A percentile compares a stretch with the other conserved stretches of the same genome.
These are phyloP conservation scores for Galeopsomyia nigrocyanea DNA, from an alignment of 2,888 invertebrate species.

Conservation along the genomic window DNA sequence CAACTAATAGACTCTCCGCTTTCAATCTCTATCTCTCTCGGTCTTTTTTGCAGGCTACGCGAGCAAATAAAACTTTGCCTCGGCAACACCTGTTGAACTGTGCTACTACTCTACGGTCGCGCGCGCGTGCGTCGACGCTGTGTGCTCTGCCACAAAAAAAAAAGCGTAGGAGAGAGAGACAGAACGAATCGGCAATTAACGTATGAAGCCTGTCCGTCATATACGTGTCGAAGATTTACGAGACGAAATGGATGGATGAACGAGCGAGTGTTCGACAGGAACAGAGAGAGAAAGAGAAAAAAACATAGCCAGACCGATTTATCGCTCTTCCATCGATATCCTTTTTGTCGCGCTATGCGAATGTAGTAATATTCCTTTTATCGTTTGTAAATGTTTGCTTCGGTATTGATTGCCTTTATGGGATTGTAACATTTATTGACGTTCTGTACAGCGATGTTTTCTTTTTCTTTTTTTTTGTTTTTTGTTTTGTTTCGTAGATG, in stretches of 20 bases:
- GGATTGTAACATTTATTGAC: neutral
- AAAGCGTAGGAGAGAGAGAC: constrained; percentile 25
- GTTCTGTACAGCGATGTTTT: no score
- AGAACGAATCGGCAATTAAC: constrained; percentile 62
- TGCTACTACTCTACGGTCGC: constrained; percentile 48
- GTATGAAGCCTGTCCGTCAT: constrained; percentile 65
- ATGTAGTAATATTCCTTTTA: constrained; percentile 33
- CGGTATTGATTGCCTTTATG: neutral
- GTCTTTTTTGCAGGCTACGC: constrained; percentile 50
- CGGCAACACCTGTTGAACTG: constrained; percentile 68
- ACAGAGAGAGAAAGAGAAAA: constrained; percentile 26
- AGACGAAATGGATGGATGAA: constrained; percentile 40
- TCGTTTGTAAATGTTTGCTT: constrained; percentile 3
- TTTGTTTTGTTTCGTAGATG: no score
- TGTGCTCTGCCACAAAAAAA: neutral
- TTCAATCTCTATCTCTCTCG: constrained; percentile 44
- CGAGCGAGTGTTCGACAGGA: constrained; percentile 19
- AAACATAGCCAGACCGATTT: constrained; percentile 39
- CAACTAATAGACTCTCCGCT: constrained; percentile 66
- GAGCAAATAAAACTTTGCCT: constrained; percentile 68
- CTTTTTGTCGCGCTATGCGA: constrained; percentile 5
- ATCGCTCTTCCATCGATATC: constrained; percentile 25
- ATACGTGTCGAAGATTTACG: constrained; percentile 60
- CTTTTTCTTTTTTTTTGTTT: no score
- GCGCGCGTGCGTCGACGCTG: neutral